These are phyloP conservation scores for Anoplolepis gracilipes DNA, from an alignment of 1,140 invertebrate species.

Conservation along the genomic window DNA sequence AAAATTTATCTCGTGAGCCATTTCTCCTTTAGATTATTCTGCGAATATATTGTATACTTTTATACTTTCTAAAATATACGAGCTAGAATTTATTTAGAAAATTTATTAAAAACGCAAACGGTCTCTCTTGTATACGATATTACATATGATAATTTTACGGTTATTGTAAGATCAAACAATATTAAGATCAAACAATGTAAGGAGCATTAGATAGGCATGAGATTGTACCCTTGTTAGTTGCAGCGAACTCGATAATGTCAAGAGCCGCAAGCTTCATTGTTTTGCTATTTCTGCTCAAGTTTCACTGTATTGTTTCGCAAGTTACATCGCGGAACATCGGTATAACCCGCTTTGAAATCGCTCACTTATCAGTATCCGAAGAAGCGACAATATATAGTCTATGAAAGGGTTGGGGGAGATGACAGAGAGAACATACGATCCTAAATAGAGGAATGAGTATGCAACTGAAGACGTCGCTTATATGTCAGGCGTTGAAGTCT, in stretches of 20 bases:
- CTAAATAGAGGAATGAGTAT: slow-evolving; percentile 39
- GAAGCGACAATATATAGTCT: slow-evolving; percentile 11
- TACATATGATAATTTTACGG: background rate
- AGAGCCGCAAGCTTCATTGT: slow-evolving; percentile 22
- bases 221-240: slow-evolving; percentile 25
- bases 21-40: too few species aligned
- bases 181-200: background rate
- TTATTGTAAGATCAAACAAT: background rate
- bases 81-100: too few species aligned
- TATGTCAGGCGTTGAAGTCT: slow-evolving; percentile 53
- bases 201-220: background rate
- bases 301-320: slow-evolving; percentile 21
- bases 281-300: slow-evolving; percentile 22
- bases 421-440: background rate
- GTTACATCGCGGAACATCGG: slow-evolving; percentile 8
- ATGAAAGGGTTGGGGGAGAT: background rate
- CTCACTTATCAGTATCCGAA: slow-evolving; percentile 51
- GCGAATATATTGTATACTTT: background rate
- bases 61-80: background rate
- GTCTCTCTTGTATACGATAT: background rate
- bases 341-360: slow-evolving; percentile 32
- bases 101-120: slow-evolving; percentile 1
- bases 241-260: slow-evolving; percentile 36
- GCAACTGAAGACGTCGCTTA: slow-evolving; percentile 30
- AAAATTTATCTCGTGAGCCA: background rate